Evolutionary conservation across 2,113 vertebrate species (phyloP).

Genomic region (Athene noctua): DNA sequence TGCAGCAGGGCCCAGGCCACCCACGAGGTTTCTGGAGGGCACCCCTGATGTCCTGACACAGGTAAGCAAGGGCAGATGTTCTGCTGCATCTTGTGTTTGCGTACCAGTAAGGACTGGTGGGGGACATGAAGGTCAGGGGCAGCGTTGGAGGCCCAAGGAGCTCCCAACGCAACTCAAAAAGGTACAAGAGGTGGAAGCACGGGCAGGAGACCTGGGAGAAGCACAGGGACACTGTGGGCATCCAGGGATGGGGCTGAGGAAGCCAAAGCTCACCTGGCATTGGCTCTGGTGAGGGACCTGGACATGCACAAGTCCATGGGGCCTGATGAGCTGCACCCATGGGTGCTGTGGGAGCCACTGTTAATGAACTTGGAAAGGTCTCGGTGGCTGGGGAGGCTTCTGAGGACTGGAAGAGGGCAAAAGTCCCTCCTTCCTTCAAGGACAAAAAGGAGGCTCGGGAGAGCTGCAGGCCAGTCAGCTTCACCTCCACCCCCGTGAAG

Average conservation of each 20-base stretch:
- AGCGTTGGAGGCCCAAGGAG: background rate
- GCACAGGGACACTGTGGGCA: too few species aligned
- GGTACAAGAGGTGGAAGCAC: background rate
- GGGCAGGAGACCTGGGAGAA: rapidly evolving
- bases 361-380: background rate
- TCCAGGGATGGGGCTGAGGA: background rate
- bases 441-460: too few species aligned
- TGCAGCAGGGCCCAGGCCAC: background rate
- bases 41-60: background rate
- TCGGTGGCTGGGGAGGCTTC: background rate
- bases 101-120: background rate
- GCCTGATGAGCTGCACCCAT: background rate
- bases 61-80: rapidly evolving
- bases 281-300: background rate
- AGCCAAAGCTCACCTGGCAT: background rate
- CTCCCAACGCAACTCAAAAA: background rate
- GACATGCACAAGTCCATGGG: background rate
- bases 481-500: background rate
- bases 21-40: background rate
- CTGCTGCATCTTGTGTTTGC: background rate
- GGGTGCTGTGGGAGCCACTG: background rate
- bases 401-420: too few species aligned
- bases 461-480: background rate
- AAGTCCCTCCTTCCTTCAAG: background rate
- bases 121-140: background rate